Evolutionary conservation across 2,888 invertebrate species (phyloP).

Genomic region (Stictocephala bisonia): DNA sequence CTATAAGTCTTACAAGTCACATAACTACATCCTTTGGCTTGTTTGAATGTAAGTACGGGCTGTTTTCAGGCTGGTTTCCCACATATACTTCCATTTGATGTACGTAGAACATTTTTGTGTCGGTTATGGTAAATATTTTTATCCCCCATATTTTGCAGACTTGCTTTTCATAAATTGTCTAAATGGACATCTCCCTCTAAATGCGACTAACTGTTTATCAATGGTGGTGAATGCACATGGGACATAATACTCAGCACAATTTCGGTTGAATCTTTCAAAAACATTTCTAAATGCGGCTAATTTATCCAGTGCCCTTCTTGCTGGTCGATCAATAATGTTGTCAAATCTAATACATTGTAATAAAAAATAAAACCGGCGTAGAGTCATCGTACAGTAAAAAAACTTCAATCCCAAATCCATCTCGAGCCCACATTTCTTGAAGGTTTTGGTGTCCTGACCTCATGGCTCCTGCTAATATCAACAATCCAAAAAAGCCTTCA

Average conservation of each 20-base stretch:
- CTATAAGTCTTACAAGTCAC: not conserved
- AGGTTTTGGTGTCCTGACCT: conserved; percentile 32
- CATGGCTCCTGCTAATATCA: conserved; percentile 23
- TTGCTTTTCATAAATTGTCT: conserved; percentile 36
- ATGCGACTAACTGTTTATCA: conserved; percentile 8
- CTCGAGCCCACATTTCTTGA: conserved; percentile 12
- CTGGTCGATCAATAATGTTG: conserved; percentile 1
- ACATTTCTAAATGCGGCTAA: conserved; percentile 20
- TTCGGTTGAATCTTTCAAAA: not conserved
- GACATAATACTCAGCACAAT: not conserved
- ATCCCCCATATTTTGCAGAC: conserved; percentile 44
- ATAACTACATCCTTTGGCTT: not conserved
- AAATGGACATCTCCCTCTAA: conserved; percentile 5
- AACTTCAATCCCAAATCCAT: conserved; percentile 28
- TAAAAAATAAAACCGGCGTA: conserved; percentile 14
- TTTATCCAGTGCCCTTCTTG: conserved; percentile 22
- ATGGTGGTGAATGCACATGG: not conserved
- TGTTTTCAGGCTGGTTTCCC: conserved; percentile 27
- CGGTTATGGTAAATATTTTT: conserved; percentile 31
- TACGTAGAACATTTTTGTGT: conserved; percentile 36
- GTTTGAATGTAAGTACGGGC: not conserved
- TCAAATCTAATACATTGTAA: conserved; percentile 22
- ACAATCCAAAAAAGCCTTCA: conserved; percentile 30
- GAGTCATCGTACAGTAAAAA: conserved; percentile 24
- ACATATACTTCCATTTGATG: conserved; percentile 32